phyloP scores from a whole-genome alignment of 2,113 vertebrate genomes.

The Oenanthe oenanthe region DNA sequence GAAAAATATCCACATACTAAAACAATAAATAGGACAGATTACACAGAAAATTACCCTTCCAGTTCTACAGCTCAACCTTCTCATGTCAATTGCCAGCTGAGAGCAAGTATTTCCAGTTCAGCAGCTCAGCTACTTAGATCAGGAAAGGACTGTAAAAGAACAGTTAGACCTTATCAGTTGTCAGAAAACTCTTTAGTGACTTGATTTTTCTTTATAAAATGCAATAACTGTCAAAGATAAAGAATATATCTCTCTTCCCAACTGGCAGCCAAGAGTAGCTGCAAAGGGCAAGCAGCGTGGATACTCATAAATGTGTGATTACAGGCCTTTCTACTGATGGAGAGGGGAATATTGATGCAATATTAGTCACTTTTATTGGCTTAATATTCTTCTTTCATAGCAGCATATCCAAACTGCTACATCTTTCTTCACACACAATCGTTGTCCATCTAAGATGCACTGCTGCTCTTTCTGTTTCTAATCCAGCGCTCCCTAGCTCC shows the following conservation, averaged over 20 bases:
- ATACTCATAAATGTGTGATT: constrained; percentile 61
- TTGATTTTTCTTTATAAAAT: constrained; percentile 65
- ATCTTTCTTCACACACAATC: constrained; percentile 7
- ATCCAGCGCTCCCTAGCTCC: neutral
- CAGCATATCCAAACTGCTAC: constrained; percentile 41
- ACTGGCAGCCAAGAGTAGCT: constrained; percentile 49
- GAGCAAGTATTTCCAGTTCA: constrained; percentile 53
- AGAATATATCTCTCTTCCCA: constrained; percentile 51
- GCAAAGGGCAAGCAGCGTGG: constrained; percentile 54
- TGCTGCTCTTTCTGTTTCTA: constrained; percentile 2
- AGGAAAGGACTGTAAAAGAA: constrained; percentile 47
- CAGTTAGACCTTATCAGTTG: constrained; percentile 63
- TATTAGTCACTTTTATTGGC: constrained; percentile 64
- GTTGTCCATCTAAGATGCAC: neutral
- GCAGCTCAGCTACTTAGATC: constrained; percentile 5
- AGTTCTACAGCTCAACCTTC: constrained; percentile 18
- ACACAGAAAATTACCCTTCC: neutral
- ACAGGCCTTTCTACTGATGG: constrained; percentile 40
- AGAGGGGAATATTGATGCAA: constrained; percentile 47
- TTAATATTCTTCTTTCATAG: constrained; percentile 40
- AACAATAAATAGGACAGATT: constrained; percentile 26
- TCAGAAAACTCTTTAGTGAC: constrained; percentile 60
- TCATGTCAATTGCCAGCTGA: constrained; percentile 21
- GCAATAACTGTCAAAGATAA: constrained; percentile 59
- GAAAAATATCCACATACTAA: constrained; percentile 3